Conservation (phyloP, 1,140 invertebrate genomes). For the Neomicropteryx cornuta region DNA sequence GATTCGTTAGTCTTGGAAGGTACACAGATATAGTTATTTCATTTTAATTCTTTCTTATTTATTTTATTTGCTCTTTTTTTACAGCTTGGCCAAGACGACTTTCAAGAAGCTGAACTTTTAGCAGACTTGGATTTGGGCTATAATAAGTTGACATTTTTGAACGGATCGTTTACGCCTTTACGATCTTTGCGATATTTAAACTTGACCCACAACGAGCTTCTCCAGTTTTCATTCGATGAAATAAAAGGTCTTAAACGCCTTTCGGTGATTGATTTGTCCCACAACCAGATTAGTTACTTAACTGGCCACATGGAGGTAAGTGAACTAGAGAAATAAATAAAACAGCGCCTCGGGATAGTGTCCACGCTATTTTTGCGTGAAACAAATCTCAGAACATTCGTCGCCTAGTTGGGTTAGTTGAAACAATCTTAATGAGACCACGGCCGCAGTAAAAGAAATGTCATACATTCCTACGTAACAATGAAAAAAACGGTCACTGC, state of each 20-base stretch:
- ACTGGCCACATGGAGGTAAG: slow-evolving; percentile 55
- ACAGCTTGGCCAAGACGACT: slow-evolving; percentile 63
- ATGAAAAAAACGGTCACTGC: background rate
- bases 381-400: no score
- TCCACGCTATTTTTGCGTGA: no score
- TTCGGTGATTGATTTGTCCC: slow-evolving; percentile 57
- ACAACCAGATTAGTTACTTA: slow-evolving; percentile 58
- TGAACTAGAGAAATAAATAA: no score
- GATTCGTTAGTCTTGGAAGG: no score
- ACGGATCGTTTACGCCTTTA: slow-evolving; percentile 59
- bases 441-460: no score
- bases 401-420: no score
- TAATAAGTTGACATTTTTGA: slow-evolving; percentile 57
- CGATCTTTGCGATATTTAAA: slow-evolving; percentile 55
- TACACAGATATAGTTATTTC: background rate
- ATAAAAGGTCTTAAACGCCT: slow-evolving; percentile 57
- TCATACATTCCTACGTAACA: no score
- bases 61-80: no score
- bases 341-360: no score
- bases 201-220: slow-evolving; percentile 61
- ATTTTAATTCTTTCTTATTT: slow-evolving; percentile 1
- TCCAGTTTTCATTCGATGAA: slow-evolving; percentile 65
- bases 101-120: slow-evolving; percentile 51
- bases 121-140: slow-evolving; percentile 55
- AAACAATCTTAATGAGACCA: no score